Base-by-base conservation (phyloP, 2,113 vertebrate species). In the Lycaon pictus region DNA sequence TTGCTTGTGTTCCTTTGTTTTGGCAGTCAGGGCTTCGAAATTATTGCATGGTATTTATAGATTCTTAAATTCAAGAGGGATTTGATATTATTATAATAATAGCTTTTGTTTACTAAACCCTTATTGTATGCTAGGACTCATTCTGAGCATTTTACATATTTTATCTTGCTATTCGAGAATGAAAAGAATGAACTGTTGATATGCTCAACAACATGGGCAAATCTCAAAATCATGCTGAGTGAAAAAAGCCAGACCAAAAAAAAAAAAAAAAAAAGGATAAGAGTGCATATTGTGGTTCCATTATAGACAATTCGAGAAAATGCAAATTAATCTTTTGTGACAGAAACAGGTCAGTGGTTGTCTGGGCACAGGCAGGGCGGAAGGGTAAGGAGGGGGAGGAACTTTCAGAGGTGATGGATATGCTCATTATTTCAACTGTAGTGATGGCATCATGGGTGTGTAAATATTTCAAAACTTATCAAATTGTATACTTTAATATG, bases 11-110 rank as follows among this genome's bases (percentile, higher is more conserved):
- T 79, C 37, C 56, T 88, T 90, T 79, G 71, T 81, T 96, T 92
- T 88, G 87, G 43, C 81, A 96, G 53, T 58, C 65, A 23, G 37
- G 65, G 22, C 16, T 88, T 84, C 65, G 55, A 72, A 88, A 93
- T 74, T n/a, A 85, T 65, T 79, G 60, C 22, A 65, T 76, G 65
- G 55, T 48, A 69, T 76, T 87, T 91, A 74, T 7, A 65, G 60
- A 62, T 51, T 95, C 56, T 95, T 92, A 96, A 96, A 82, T 65
- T 81, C 91, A 81, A 80, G 72, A 89, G 87, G 62, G 15, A 90
- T 55, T 88, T 96, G 88, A 96, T 90, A 86, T 86, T 92, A 86
- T 37, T 91, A 74, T 89, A 90, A 76, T 55, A 96, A 94, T 35
- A 96, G 69, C 58, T 96, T 96, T 19, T 35, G 84, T 16, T 83